Base-by-base conservation (phyloP, 2,888 invertebrate genomes). In the Synanthedon vespiformis region DNA sequence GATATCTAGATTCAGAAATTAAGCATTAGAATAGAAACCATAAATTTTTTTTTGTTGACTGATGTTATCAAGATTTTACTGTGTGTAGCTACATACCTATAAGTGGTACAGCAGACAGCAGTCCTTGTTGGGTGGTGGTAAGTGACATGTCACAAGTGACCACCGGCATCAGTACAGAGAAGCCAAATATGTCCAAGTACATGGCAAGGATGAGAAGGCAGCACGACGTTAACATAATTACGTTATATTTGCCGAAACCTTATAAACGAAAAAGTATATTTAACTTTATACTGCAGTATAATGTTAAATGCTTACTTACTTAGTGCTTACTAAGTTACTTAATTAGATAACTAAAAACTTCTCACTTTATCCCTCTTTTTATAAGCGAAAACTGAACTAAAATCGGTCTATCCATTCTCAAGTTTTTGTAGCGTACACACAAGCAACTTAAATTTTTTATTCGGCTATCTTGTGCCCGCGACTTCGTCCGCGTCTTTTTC, bases 231-330 rank as follows among this genome's bases (percentile, higher is more conserved):
- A 91, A 63, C 65, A 91, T 84, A 52, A 83, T 80, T 22, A 89
- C 63, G 70, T 92, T 93, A 77, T 93, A 93, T 62, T 78, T 88
- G 40, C 93, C 93, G 66, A 91, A 90, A 50, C 91, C 93, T 93
- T 22, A 5, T 22, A 4, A 22, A 22, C 1, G 22, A 22, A 22
- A 22, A 5, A 22, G 22, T 4, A 5, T 22, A 22, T 22, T 22
- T 5, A 22, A 22, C 5, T 22, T 22, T 22, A 22, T 4, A 1
- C n/a, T n/a, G n/a, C n/a, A n/a, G n/a, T n/a, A n/a, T n/a, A n/a
- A n/a, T n/a, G n/a, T n/a, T n/a, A n/a, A n/a, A n/a, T n/a, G n/a
- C n/a, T n/a, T n/a, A n/a, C n/a, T n/a, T n/a, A n/a, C n/a, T n/a
- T n/a, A n/a, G n/a, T n/a, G n/a, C n/a, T n/a, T n/a, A n/a, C n/a